Conservation (phyloP, 2,113 vertebrate genomes). For the Conger conger region DNA sequence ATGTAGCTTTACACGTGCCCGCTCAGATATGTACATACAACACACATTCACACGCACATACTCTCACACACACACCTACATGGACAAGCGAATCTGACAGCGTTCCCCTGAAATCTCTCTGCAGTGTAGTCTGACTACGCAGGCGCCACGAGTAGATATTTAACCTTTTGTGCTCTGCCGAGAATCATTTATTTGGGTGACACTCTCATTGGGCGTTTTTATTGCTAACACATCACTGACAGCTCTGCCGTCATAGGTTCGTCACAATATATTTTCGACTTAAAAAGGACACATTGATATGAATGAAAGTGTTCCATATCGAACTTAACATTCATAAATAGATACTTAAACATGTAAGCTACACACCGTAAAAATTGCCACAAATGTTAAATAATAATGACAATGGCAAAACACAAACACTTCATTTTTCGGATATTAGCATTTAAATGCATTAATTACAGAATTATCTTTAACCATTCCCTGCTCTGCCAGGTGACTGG, state of each 20-base stretch:
- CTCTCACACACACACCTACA: not conserved
- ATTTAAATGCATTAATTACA: too few species aligned
- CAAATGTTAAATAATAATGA: too few species aligned
- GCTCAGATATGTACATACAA: not conserved
- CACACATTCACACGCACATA: not conserved
- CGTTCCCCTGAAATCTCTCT: not conserved
- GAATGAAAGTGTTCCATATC: too few species aligned
- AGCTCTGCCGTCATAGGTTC: too few species aligned
- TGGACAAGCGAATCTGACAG: not conserved
- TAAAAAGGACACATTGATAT: not conserved
- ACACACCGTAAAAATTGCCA: too few species aligned
- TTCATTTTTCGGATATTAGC: too few species aligned
- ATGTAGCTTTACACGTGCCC: not conserved
- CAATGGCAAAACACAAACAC: too few species aligned
- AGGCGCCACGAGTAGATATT: not conserved
- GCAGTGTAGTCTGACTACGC: slow-evolving; percentile 15
- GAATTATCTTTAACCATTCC: too few species aligned
- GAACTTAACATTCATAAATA: too few species aligned
- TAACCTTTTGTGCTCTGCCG: not conserved
- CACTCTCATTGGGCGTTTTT: not conserved
- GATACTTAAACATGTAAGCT: too few species aligned
- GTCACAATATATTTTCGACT: not conserved
- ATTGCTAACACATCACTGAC: too few species aligned
- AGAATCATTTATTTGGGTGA: not conserved
- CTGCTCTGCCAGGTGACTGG: too few species aligned